Evolutionary conservation across 2,888 invertebrate genomes (phyloP), one percentile per base, ranked within the genome.

Genomic region (Osmoderma eremita): DNA sequence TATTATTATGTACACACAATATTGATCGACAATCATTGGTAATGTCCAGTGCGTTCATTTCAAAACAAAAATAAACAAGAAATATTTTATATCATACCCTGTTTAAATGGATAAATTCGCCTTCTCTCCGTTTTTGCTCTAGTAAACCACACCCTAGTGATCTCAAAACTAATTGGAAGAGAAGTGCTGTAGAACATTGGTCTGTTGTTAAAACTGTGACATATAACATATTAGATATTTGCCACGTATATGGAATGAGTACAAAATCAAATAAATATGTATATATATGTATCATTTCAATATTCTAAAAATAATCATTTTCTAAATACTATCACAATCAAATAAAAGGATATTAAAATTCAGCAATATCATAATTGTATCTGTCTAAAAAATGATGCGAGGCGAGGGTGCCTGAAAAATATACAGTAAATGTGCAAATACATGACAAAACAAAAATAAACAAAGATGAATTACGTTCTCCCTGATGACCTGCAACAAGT

Each of bases 401-500:
- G 65, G 65, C 65, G 65, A 54, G 38, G 63, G 49, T 63, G 65
- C 65, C 65, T 65, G 65, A 48, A 65, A 56, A 65, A 65, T 65
- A 65, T 54, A 51, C 41, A 56, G 17, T 49, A 48, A 54, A 18
- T 54, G 65, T 54, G 56, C 50, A 63, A 63, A 63, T 39, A 50
- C 30, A 51, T 51, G 15, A 39, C 49, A 50, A 38, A 63, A 63
- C 22, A 65, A 56, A 53, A 48, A 54, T 48, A 24, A 56, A 56
- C 56, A 56, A 20, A 65, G 45, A 65, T 51, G 48, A 54, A 24
- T 51, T 42, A 65, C 53, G 65, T 67, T 56, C 67, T 65, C 67
- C 69, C 69, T 41, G 70, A 69, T 54, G 73, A 75, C 75, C 76
- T 76, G 76, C 71, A 76, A 76, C 75, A 75, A 76, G 76, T 75